Evolutionary conservation across 1,140 invertebrate genomes (phyloP).

Genomic region (Zaprionus nigranus): DNA sequence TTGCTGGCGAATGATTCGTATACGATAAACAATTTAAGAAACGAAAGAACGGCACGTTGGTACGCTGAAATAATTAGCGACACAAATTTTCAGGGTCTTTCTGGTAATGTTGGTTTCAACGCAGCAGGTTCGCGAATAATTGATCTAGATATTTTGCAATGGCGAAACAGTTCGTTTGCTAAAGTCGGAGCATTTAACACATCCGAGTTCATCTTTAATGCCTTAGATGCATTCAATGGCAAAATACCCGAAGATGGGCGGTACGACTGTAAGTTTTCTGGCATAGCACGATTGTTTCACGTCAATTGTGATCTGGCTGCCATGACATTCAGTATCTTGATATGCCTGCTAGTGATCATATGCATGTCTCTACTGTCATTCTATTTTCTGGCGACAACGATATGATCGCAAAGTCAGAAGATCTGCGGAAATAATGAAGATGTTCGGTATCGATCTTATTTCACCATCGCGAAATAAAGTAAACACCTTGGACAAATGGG

Average conservation of each 20-base stretch:
- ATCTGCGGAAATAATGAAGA: slow-evolving; percentile 90
- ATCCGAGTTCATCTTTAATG: slow-evolving; percentile 85
- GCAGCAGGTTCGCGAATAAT: slow-evolving; percentile 88
- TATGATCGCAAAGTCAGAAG: slow-evolving; percentile 90
- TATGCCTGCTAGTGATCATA: slow-evolving; percentile 85
- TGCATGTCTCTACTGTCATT: slow-evolving; percentile 90
- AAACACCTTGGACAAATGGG: slow-evolving; percentile 92
- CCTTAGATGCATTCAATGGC: slow-evolving; percentile 85
- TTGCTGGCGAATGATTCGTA: slow-evolving; percentile 45
- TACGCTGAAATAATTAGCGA: slow-evolving; percentile 86
- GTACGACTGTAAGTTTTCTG: slow-evolving; percentile 88
- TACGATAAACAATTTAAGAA: slow-evolving; percentile 80
- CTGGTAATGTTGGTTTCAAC: slow-evolving; percentile 90
- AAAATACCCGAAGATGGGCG: slow-evolving; percentile 89
- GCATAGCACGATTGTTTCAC: slow-evolving; percentile 88
- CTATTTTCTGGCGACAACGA: slow-evolving; percentile 89
- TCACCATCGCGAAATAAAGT: slow-evolving; percentile 85
- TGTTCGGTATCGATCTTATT: slow-evolving; percentile 88
- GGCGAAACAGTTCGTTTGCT: slow-evolving; percentile 86
- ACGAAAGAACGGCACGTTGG: slow-evolving; percentile 82
- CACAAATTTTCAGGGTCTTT: slow-evolving; percentile 91
- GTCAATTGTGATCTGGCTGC: slow-evolving; percentile 89
- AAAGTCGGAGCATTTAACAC: slow-evolving; percentile 87
- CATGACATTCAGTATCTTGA: slow-evolving; percentile 39
- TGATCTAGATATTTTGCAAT: slow-evolving; percentile 90